phyloP scores from a whole-genome alignment of 2,113 vertebrate genomes.

The Lepus americanus region DNA sequence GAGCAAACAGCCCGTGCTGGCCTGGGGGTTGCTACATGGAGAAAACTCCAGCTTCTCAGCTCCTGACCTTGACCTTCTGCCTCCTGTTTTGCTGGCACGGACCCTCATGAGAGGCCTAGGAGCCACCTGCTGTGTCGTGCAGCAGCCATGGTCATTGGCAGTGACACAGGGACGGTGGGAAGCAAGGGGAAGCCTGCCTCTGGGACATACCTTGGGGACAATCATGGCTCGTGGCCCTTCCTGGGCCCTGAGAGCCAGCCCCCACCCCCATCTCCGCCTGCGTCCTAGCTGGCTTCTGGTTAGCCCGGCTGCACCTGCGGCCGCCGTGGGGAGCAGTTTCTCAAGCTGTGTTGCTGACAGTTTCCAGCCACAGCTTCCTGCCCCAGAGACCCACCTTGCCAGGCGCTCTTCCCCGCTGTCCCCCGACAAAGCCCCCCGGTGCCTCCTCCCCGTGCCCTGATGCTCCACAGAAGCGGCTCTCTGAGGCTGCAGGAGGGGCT shows the following conservation, averaged over 20 bases:
- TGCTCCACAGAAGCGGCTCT: too few species aligned
- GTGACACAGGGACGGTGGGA: neutral
- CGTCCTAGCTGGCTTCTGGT: neutral
- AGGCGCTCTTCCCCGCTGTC: neutral
- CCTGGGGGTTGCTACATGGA: neutral
- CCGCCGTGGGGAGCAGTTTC: conserved; percentile 43
- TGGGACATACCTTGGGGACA: neutral
- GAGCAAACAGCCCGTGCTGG: neutral
- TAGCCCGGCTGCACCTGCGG: conserved; percentile 75
- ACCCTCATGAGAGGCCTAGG: neutral
- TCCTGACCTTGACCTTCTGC: neutral
- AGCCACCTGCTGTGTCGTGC: rapidly evolving
- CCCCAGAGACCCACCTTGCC: conserved; percentile 10
- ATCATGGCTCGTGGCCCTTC: neutral
- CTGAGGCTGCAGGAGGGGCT: neutral
- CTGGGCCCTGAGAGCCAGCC: neutral
- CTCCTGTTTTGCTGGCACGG: neutral
- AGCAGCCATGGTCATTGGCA: neutral
- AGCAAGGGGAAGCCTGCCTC: neutral
- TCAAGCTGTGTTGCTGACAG: conserved; percentile 52
- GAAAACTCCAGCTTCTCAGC: neutral
- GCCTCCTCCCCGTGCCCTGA: neutral
- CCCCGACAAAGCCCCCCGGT: neutral
- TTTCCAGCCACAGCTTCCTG: conserved; percentile 83
- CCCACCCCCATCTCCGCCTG: neutral